Evolutionary conservation across 2,113 vertebrate genomes (phyloP), one percentile per base, ranked within the genome.

Genomic region (Xenopus borealis): DNA sequence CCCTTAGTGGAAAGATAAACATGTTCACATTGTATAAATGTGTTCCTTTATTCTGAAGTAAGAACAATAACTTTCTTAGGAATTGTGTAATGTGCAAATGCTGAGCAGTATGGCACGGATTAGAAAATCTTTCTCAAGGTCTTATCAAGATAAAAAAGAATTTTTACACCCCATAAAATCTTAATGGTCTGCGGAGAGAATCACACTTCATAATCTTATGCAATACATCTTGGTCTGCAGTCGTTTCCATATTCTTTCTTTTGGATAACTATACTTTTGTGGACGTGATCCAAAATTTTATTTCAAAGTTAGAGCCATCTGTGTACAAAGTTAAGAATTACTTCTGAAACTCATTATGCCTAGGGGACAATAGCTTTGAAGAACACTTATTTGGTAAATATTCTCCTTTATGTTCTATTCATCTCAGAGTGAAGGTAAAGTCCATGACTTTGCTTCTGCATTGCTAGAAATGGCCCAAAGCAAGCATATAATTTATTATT

Each of bases 311-410:
- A 5, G 30, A 53, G 7, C 18, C 23, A 62, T 59, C 57, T 58
- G 17, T 70, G 69, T 62, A 57, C 45, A 45, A 63, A 23, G 19
- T 62, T 62, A 62, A 45, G 59, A 72, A 52, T 53, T 63, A 63
- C n/a, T 63, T 40, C 59, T 61, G n/a, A 72, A 62, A 52, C 59
- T 44, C 50, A 16, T 27, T 45, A 62, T 45, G 45, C 45, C 58
- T 40, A 62, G 58, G 17, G 44, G n/a, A 72, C 23, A 46, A 50
- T 16, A 72, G 62, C 33, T 59, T 63, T 63, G 55, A 52, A 72
- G 27, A 72, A 57, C 30, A 33, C 23, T 17, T 27, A 52, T 72
- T 72, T n/a, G 62, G 47, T 52, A 72, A 72, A 62, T 23, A 63
- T 40, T 18, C 16, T 3, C 14, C 45, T 72, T 52, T 23, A 12